Evolutionary conservation across 2,113 vertebrate species (phyloP), one percentile per base, ranked within the genome.

Genomic region (Panurus biarmicus): DNA sequence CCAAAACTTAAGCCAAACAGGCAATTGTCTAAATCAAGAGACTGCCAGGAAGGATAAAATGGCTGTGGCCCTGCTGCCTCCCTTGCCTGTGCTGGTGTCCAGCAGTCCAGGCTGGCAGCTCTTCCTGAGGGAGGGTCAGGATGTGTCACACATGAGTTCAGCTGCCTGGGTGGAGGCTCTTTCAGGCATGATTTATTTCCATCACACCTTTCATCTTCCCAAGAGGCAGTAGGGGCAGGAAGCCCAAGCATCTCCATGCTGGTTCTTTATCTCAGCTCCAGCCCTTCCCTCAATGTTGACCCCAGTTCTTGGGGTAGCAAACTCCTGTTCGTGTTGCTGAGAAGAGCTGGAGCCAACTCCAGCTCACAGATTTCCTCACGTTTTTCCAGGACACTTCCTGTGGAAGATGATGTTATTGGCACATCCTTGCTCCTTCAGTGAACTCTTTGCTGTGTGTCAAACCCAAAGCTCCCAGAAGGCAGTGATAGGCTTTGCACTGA

Each of bases 101-200:
- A 74, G 12, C 51, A 48, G 69, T 4, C 57, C 8, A 47, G 81
- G 87, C 87, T 91, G 90, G 92, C 85, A 82, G 90, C 74, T 26
- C 28, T 96, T 94, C 85, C 92, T 70, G 50, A 88, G 79, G 87
- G 38, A 90, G 70, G 74, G 47, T 85, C 90, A 85, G 86, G 86
- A 86, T 89, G 83, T 94, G 72, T 90, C 86, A 70, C 67, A 38
- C 31, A 33, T 2, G 2, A 80, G 45, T 61, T 69, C 71, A 72
- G 54, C 53, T 84, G 65, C 20, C 22, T 82, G 90, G 74, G 78
- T 94, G 94, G 88, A 90, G 92, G 90, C 88, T 96, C 64, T 76
- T 71, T 54, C 77, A 74, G 75, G 17, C 20, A 5, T 65, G 75
- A 92, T 90, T 94, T 91, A 80, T 67, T 91, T 90, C 62, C 85